A percentile compares a stretch with the other conserved stretches of the same genome.
Evolutionary conservation across 35 echinoderm and acorn worm species (phyloP).

Genomic region (Patiria miniata): DNA sequence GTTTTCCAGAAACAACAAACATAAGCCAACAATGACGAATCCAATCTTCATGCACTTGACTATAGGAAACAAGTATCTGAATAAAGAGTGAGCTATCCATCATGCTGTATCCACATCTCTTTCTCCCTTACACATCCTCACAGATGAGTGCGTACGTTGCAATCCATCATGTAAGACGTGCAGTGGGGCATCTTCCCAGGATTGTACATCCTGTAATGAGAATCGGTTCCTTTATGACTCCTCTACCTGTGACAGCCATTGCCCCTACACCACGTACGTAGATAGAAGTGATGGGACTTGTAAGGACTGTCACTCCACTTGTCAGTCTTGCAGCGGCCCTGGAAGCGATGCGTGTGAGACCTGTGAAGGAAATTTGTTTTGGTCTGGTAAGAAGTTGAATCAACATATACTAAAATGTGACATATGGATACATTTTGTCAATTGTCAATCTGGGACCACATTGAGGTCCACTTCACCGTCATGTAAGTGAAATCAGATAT

Average conservation of each 20-base stretch:
- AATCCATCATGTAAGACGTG: slow-evolving; percentile 55
- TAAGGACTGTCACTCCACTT: not conserved
- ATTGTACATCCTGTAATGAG: slow-evolving; percentile 27
- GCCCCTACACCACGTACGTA: slow-evolving; percentile 1
- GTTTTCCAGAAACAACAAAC: no score
- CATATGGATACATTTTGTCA: not conserved
- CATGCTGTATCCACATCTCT: not conserved
- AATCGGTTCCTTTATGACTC: not conserved
- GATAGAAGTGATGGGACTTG: not conserved
- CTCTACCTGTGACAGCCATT: slow-evolving; percentile 20
- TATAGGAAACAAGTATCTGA: no score
- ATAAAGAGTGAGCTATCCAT: no score
- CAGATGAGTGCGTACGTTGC: slow-evolving; percentile 35
- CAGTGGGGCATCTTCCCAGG: not conserved
- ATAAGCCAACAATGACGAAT: no score
- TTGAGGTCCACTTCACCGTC: no score
- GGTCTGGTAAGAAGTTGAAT: slow-evolving; percentile 10
- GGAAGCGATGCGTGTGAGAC: not conserved
- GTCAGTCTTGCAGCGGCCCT: slow-evolving; percentile 21
- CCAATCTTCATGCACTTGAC: no score
- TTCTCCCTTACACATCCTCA: not conserved
- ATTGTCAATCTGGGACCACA: no score
- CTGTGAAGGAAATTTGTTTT: not conserved
- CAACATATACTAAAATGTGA: not conserved
- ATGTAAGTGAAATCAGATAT: no score